Conservation (phyloP, 2,888 invertebrate species). For the Euplexia lucipara region DNA sequence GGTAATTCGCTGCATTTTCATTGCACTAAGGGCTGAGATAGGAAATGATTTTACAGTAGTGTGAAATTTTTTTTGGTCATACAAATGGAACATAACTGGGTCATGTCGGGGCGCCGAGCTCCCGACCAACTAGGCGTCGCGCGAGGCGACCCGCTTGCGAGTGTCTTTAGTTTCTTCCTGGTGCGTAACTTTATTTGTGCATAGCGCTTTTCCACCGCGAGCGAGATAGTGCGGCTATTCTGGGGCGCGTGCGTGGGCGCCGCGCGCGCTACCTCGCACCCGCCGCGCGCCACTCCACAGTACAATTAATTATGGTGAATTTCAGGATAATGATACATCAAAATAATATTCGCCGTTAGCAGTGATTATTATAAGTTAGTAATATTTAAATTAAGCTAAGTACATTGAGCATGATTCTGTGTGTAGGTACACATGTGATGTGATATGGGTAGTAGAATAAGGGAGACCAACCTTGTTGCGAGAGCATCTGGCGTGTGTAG, state of each 20-base stretch:
- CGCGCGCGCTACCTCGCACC: conserved; percentile 63
- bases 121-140: conserved; percentile 64
- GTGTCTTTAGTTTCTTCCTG: conserved; percentile 83
- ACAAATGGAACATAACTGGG: conserved; percentile 61
- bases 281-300: conserved; percentile 63
- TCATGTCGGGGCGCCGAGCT: conserved; percentile 47
- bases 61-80: conserved; percentile 15
- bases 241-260: conserved; percentile 83
- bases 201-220: conserved; percentile 86
- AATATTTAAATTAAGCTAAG: conserved; percentile 52
- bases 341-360: conserved; percentile 73
- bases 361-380: conserved; percentile 56
- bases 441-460: conserved; percentile 9
- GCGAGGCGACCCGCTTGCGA: conserved; percentile 70
- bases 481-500: conserved; percentile 94
- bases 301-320: conserved; percentile 62
- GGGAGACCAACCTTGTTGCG: conserved; percentile 85
- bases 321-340: conserved; percentile 65
- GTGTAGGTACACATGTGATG: conserved; percentile 7
- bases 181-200: conserved; percentile 87
- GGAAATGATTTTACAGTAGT: conserved; percentile 22
- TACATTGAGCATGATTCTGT: conserved; percentile 34
- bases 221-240: conserved; percentile 87
- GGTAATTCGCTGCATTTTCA: conserved; percentile 73
- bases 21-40: conserved; percentile 34